Evolutionary conservation across 2,113 vertebrate species (phyloP), one percentile per base, ranked within the genome.

Genomic region (Octodon degus): DNA sequence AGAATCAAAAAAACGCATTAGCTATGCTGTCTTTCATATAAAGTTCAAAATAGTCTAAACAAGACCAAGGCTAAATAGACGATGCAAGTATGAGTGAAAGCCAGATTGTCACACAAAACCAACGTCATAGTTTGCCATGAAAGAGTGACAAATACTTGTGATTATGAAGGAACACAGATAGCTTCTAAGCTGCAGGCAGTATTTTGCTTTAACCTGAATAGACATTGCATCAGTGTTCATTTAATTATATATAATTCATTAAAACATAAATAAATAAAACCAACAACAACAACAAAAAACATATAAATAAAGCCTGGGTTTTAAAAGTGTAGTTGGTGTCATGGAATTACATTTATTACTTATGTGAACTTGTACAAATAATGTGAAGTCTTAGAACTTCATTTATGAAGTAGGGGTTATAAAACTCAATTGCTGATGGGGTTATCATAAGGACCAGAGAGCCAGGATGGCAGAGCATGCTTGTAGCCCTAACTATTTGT

Each of bases 191-290:
- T 37, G 2, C 27, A 92, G 62, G 40, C 10, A 86, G 40, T 77
- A 55, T 93, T 77, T 84, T 77, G 65, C 63, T 53, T 47, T 70
- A 83, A 83, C 63, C 50, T 37, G 47, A 81, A 11, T 58, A 37
- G 62, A 79, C 12, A 86, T 27, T 58, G 30, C 2, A 47, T n/a
- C 40, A 68, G 10, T 63, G 17, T 65, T 72, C 50, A 77, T 30
- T 77, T 77, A 82, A 70, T 97, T 90, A 70, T 92, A 86, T 90
- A 70, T 92, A 86, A 82, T 77, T 67, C 40, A 92, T 68, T 67
- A 67, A 85, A 65, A 62, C 47, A 47, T 47, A 72, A 79, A 63
- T n/a, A n/a, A n/a, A n/a, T n/a, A n/a, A n/a, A n/a, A n/a, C n/a
- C n/a, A n/a, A n/a, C n/a, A n/a, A n/a, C n/a, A n/a, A n/a, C n/a